Base-by-base conservation (phyloP, 2,113 vertebrate species). In the Sclerurus mexicanus region DNA sequence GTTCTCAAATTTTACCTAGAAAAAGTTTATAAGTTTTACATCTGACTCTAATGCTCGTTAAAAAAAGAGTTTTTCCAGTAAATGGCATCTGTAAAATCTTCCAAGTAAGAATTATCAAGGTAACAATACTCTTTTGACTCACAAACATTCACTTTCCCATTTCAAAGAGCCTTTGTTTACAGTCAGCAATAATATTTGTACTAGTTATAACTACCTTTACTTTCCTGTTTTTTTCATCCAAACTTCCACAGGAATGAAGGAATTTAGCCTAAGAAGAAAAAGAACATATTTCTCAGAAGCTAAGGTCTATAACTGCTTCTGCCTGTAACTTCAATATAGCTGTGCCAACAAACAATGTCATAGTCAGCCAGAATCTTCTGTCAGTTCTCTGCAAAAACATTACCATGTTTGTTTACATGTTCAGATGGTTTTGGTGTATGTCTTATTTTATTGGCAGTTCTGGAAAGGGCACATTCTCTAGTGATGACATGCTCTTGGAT, bases 401-500 rank as follows among this genome's bases (percentile, higher is more conserved):
- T 27, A 9, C 33, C 37, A 28, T 84, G 66, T 95, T 93, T 91
- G 58, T 89, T 95, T 94, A 68, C 37, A 10, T 40, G 66, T 64
- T 83, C 66, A 74, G 88, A 42, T 11, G 3, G 8, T 72, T 91
- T 91, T 58, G 80, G 58, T 82, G 59, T 73, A 46, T 56, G 44
- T 87, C 74, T 77, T 82, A 11, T 62, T 94, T 82, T 75, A 76
- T 53, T 76, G 50, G 63, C 58, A 21, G 22, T 63, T 96, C 50
- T 69, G 78, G 77, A 94, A 91, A 89, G n/a, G 55, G n/a, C 58
- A 71, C 90, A 83, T 95, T 81, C 93, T 90, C 71, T 40, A 90
- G 39, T 3, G 4, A 50, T 96, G 85, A 95, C 35, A 50, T 8
- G 12, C 16, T 58, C 67, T 80, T 94, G 91, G 67, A 85, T 66